Percentiles rank a stretch among this genome's conserved stretches.
Conservation (phyloP, 2,113 vertebrate species). For the Indicator indicator region DNA sequence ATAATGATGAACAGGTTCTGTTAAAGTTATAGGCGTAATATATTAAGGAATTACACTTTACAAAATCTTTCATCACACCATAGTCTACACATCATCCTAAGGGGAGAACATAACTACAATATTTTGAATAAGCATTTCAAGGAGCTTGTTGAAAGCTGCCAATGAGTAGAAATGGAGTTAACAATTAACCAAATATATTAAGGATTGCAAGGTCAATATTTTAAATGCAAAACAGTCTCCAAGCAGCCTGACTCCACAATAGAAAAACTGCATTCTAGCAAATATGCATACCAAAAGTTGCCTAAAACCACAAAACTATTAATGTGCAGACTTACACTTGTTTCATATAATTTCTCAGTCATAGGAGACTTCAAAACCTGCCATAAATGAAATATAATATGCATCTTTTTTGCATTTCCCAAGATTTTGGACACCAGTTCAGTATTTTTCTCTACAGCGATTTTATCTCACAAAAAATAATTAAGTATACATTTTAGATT, state of each 20-base stretch:
- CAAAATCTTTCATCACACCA: not conserved
- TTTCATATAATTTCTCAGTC: not conserved
- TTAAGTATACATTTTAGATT: rapidly evolving
- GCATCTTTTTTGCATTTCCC: not conserved
- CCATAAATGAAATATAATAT: not conserved
- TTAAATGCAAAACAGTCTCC: not conserved
- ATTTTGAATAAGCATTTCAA: not conserved
- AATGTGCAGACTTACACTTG: not conserved
- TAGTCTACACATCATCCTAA: not conserved
- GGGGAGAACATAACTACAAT: not conserved
- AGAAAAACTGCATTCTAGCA: not conserved
- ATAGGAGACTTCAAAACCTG: not conserved
- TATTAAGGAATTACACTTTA: not conserved
- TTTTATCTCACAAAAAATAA: not conserved
- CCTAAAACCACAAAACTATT: not conserved
- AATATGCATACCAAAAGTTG: not conserved
- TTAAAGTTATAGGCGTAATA: not conserved
- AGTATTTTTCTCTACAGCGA: not conserved
- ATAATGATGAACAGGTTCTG: not conserved
- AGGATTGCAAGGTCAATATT: not conserved
- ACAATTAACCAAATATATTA: not conserved
- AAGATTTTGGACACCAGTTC: not conserved
- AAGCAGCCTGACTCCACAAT: not conserved
- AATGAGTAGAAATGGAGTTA: not conserved
- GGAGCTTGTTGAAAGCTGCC: not conserved